Percentiles rank a stretch among this genome's conserved stretches.
Conservation (phyloP, 2,113 vertebrate species). For the Amphiprion percula region DNA sequence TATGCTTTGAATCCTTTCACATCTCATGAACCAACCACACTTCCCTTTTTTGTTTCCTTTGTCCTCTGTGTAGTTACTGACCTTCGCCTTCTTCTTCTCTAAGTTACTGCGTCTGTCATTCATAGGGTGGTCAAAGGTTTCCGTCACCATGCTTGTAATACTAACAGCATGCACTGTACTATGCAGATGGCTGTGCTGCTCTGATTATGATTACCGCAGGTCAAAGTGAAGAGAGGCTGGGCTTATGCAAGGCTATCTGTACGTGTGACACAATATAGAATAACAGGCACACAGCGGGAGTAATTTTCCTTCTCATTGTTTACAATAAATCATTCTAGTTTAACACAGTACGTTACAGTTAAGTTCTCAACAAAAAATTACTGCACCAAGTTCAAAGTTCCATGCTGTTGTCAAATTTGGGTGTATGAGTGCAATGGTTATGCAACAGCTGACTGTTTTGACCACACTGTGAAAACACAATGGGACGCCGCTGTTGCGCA, state of each 20-base stretch:
- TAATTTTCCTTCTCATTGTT: conserved; percentile 35
- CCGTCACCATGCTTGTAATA: conserved; percentile 47
- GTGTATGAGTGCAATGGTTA: conserved; percentile 14
- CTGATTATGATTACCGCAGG: conserved; percentile 65
- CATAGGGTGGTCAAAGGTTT: conserved; percentile 31
- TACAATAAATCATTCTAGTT: conserved; percentile 37
- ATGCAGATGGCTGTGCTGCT: conserved; percentile 63
- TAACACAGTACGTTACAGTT: conserved; percentile 8
- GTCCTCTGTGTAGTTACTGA: conserved; percentile 16
- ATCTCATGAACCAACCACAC: conserved; percentile 30
- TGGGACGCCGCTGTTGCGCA: conserved; percentile 19
- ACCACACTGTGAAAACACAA: conserved; percentile 29
- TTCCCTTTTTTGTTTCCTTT: neutral
- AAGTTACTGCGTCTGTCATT: conserved; percentile 22
- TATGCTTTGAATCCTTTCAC: conserved; percentile 34
- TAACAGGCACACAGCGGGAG: conserved; percentile 57
- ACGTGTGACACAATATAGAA: conserved; percentile 56
- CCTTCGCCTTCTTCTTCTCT: conserved; percentile 9
- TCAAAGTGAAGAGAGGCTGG: conserved; percentile 52
- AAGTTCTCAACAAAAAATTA: conserved; percentile 11
- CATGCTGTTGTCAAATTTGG: conserved; percentile 19
- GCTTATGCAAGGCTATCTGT: conserved; percentile 59
- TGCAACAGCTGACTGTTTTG: conserved; percentile 53
- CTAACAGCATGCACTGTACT: conserved; percentile 60
- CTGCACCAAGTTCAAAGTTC: neutral